phyloP scores from a whole-genome alignment of 2,113 vertebrate genomes.

The Chaetops frenatus region DNA sequence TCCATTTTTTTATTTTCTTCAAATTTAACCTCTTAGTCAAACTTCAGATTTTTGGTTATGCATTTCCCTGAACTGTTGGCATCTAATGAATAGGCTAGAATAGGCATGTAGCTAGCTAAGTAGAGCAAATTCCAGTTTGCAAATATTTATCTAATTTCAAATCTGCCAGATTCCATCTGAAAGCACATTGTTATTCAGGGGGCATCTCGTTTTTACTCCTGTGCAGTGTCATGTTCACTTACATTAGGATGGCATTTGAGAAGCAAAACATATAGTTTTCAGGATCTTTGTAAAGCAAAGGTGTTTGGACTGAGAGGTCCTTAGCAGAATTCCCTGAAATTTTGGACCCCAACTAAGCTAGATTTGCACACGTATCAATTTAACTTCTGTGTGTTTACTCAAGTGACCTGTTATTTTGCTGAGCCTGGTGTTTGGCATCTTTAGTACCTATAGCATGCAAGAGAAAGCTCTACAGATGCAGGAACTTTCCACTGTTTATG shows the following conservation, averaged over 20 bases:
- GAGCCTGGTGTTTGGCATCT: not conserved
- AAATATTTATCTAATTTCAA: conserved; percentile 34
- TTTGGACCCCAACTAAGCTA: not conserved
- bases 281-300: not conserved
- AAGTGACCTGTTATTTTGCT: not conserved
- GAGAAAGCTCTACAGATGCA: not conserved
- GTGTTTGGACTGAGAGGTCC: not conserved
- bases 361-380: not conserved
- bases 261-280: not conserved
- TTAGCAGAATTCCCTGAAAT: not conserved
- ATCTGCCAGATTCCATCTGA: not conserved
- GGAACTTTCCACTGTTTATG: not conserved
- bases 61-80: not conserved
- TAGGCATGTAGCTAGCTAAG: not conserved
- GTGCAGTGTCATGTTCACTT: not conserved
- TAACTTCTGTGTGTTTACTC: not conserved
- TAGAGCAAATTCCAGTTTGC: not conserved
- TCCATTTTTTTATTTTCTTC: not conserved
- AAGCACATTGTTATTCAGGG: not conserved
- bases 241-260: not conserved
- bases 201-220: not conserved
- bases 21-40: not conserved
- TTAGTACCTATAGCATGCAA: not conserved
- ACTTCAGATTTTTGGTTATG: not conserved
- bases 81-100: not conserved